A percentile compares a stretch with the other conserved stretches of the same genome.
These are phyloP conservation scores for Drosophila nr. perissopoda DNA, from an alignment of 2,888 invertebrate species.

Conservation along the genomic window DNA sequence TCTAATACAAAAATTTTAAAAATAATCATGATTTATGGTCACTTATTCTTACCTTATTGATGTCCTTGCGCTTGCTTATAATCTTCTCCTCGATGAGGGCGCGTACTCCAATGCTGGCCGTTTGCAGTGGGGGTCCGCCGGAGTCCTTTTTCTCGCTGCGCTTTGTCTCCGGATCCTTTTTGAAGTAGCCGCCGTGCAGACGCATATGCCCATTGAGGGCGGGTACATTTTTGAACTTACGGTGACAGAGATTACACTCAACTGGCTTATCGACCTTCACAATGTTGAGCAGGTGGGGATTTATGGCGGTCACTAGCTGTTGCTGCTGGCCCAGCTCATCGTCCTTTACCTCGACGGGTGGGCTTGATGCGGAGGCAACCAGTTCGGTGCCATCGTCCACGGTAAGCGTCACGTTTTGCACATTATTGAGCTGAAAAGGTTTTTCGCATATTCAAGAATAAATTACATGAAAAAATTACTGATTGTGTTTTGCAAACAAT, in stretches of 20 bases:
- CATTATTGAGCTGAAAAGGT: slow-evolving; percentile 66
- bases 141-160: slow-evolving; percentile 94
- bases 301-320: slow-evolving; percentile 75
- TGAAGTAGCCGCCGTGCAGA: slow-evolving; percentile 98
- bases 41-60: slow-evolving; percentile 80
- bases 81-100: slow-evolving; percentile 97
- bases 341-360: slow-evolving; percentile 71
- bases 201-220: slow-evolving; percentile 99
- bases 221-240: slow-evolving; percentile 98
- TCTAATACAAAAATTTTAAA: accelerated
- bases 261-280: slow-evolving; percentile 92
- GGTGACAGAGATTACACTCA: slow-evolving; percentile 97
- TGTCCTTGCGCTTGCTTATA: slow-evolving; percentile 90
- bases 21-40: neutral
- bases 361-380: slow-evolving; percentile 67
- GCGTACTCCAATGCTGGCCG: slow-evolving; percentile 95
- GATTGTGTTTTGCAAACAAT: neutral
- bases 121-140: slow-evolving; percentile 93
- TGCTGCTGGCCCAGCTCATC: slow-evolving; percentile 70
- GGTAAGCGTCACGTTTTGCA: slow-evolving; percentile 81
- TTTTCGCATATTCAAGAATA: neutral
- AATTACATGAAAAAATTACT: neutral
- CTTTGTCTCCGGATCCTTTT: slow-evolving; percentile 95
- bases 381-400: slow-evolving; percentile 79
- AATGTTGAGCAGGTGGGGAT: slow-evolving; percentile 84